Percentiles rank a stretch among this genome's conserved stretches.
Conservation (phyloP, 64 coral and sea anemone species). For the Stylophora pistillata region DNA sequence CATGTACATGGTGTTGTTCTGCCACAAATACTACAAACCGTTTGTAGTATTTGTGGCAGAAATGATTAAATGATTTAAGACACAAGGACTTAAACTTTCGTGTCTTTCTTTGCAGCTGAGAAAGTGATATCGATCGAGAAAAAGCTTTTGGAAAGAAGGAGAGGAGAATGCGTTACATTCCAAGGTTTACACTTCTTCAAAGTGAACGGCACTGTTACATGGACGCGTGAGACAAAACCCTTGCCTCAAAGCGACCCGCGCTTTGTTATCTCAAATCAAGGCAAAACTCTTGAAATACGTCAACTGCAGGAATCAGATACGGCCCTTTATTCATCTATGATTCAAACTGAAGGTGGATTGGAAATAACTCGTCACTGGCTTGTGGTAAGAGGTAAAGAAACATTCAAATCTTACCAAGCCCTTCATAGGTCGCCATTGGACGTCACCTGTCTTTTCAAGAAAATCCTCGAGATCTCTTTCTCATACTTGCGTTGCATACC, state of each 20-base stretch:
- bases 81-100: neutral
- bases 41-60: neutral
- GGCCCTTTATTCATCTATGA: slow-evolving; percentile 59
- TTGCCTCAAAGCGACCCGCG: slow-evolving; percentile 23
- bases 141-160: slow-evolving; percentile 58
- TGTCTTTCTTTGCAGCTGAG: slow-evolving; percentile 8
- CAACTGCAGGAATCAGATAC: slow-evolving; percentile 52
- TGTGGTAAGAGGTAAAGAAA: slow-evolving; percentile 61
- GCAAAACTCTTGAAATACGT: neutral
- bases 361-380: slow-evolving; percentile 89
- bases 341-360: slow-evolving; percentile 49
- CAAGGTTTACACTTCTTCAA: slow-evolving; percentile 62
- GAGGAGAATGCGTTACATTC: slow-evolving; percentile 80
- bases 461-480: too few relatives aligned
- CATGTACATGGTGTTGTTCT: too few relatives aligned
- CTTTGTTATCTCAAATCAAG: slow-evolving; percentile 21
- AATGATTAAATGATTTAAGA: neutral
- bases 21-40: neutral
- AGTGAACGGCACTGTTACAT: neutral
- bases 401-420: too few relatives aligned
- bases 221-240: slow-evolving; percentile 43
- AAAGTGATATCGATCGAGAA: slow-evolving; percentile 64
- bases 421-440: too few relatives aligned
- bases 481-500: too few relatives aligned
- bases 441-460: too few relatives aligned